Conservation (phyloP, 2,113 vertebrate species). For the Camelus dromedarius region DNA sequence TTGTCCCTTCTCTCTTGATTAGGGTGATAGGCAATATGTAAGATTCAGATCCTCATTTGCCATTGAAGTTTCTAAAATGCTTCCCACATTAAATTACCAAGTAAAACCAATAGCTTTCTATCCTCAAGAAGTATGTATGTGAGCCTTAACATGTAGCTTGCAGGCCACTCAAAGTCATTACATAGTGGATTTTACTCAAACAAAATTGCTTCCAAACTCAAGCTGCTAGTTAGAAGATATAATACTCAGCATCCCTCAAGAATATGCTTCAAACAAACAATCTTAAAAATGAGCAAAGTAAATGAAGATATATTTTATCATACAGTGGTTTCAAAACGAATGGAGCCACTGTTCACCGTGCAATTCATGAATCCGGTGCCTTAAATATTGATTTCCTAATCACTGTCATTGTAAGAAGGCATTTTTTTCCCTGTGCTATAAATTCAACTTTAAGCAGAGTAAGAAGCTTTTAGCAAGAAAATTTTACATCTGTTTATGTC, state of each 20-base stretch:
- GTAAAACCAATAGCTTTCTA: slow-evolving; percentile 10
- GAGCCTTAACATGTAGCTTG: background rate
- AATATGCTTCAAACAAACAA: slow-evolving; percentile 67
- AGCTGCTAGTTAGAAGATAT: slow-evolving; percentile 60
- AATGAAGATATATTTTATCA: slow-evolving; percentile 84
- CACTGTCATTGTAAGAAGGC: slow-evolving; percentile 83
- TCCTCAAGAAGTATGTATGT: background rate
- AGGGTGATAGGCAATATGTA: background rate
- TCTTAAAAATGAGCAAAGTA: slow-evolving; percentile 74
- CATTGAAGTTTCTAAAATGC: background rate
- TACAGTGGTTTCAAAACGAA: slow-evolving; percentile 73
- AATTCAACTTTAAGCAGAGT: slow-evolving; percentile 86
- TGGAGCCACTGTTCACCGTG: slow-evolving; percentile 32
- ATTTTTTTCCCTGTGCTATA: slow-evolving; percentile 82
- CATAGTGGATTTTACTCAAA: slow-evolving; percentile 2
- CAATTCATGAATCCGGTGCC: slow-evolving; percentile 71
- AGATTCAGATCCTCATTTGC: background rate
- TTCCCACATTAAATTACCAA: background rate
- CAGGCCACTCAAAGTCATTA: slow-evolving; percentile 1
- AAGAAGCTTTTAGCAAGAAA: slow-evolving; percentile 86
- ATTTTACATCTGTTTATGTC: slow-evolving; percentile 88
- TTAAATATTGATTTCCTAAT: slow-evolving; percentile 88
- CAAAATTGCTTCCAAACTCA: slow-evolving; percentile 50
- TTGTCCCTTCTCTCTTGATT: slow-evolving; percentile 33
- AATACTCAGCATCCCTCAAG: slow-evolving; percentile 59